Evolutionary conservation across 2,113 vertebrate genomes (phyloP), one percentile per base, ranked within the genome.

Genomic region (Uropsilus gracilis): DNA sequence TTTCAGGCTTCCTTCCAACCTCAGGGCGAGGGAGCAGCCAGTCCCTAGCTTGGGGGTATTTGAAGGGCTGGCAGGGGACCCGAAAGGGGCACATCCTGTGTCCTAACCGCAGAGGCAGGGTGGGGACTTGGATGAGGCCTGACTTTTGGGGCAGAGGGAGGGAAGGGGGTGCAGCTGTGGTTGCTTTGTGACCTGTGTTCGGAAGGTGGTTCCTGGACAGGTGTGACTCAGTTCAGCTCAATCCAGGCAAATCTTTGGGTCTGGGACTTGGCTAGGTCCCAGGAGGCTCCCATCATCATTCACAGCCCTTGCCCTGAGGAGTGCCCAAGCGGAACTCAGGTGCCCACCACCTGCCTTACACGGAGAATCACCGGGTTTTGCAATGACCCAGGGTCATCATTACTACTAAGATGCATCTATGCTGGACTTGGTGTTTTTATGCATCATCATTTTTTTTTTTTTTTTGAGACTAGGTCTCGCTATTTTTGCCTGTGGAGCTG

Each of bases 1-100:
- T 91, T 66, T 88, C 90, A 90, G 97, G 95, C 92, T 81, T 78
- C 95, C 94, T 97, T 96, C 90, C 90, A 91, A 0, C 97, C 97
- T 97, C 86, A 92, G 96, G 96, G 91, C 59, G 26, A 94, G 95
- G 91, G 90, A 97, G 69, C 86, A 86, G 4, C 28, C 95, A 95
- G 28, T 26, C 53, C 17, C 80, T 94, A 64, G 61, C 37, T 66
- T 68, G 93, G 44, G 92, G 30, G 9, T 44, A 39, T 13, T 71
- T 69, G 37, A 20, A 37, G 20, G 85, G 89, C 96, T 96, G 81
- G 42, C 30, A 53, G 75, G 93, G 96, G 86, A 39, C 69, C 63
- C 68, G 90, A 89, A 76, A 93, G 32, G 16, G 75, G 50, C 78
- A 83, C 0, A 0, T 91, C 55, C 28, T 91, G 78, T 85, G 72